These are phyloP conservation scores for Cydia pomonella DNA, from an alignment of 1,140 invertebrate species.

Conservation along the genomic window DNA sequence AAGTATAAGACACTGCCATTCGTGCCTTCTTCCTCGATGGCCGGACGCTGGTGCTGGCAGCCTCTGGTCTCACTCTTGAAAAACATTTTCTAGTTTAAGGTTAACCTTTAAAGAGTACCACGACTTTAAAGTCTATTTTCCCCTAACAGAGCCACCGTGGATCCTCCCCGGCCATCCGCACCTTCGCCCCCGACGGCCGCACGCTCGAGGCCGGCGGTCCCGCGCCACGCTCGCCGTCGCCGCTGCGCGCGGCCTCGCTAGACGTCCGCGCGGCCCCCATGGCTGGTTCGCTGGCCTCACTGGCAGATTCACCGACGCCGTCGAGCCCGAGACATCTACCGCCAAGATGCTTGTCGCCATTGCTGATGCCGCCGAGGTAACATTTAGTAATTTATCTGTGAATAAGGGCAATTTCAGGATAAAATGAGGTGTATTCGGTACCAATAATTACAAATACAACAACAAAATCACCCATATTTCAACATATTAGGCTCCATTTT, in stretches of 20 bases:
- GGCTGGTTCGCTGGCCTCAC: slow-evolving; percentile 82
- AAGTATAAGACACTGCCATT: too few relatives aligned
- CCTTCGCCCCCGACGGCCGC: slow-evolving; percentile 87
- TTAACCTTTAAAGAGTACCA: too few relatives aligned
- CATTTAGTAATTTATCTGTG: neutral
- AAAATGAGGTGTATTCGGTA: too few relatives aligned
- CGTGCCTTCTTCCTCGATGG: too few relatives aligned
- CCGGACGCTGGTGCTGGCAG: too few relatives aligned
- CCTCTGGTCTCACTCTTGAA: too few relatives aligned
- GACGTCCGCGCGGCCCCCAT: slow-evolving; percentile 84
- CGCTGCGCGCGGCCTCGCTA: slow-evolving; percentile 86
- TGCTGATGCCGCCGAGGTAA: slow-evolving; percentile 85
- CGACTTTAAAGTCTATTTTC: neutral
- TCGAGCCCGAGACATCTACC: slow-evolving; percentile 77
- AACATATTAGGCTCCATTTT: too few relatives aligned
- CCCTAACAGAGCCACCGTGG: slow-evolving; percentile 84
- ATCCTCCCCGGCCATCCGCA: slow-evolving; percentile 89
- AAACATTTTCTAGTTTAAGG: too few relatives aligned
- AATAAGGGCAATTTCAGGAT: too few relatives aligned
- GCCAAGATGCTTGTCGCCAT: slow-evolving; percentile 85
- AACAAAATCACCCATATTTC: too few relatives aligned
- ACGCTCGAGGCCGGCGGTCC: slow-evolving; percentile 83
- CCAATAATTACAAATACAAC: too few relatives aligned
- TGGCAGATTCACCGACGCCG: slow-evolving; percentile 76
- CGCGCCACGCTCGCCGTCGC: slow-evolving; percentile 86